These are phyloP conservation scores for Drosophila flavopinicola DNA, from an alignment of 2,888 invertebrate genomes.

Conservation along the genomic window DNA sequence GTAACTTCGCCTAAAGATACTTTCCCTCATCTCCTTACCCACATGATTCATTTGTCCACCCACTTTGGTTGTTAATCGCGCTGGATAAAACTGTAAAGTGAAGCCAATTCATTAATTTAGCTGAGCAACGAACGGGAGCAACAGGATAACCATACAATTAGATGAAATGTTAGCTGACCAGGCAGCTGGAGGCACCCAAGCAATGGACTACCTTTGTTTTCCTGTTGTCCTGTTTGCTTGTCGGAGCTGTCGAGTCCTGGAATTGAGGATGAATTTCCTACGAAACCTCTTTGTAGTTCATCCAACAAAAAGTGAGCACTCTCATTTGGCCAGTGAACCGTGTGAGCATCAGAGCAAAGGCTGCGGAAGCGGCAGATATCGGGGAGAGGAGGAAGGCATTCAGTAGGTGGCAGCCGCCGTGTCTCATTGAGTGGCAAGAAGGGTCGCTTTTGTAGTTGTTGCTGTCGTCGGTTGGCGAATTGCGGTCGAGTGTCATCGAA, in stretches of 20 bases:
- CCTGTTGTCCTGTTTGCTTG: background rate
- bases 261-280: constrained; percentile 8
- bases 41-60: background rate
- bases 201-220: constrained; percentile 27
- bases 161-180: constrained; percentile 15
- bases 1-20: constrained; percentile 3
- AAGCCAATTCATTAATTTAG: constrained; percentile 54
- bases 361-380: background rate
- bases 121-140: constrained; percentile 41
- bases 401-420: constrained; percentile 20
- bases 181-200: constrained; percentile 1
- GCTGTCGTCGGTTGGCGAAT: constrained; percentile 47
- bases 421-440: constrained; percentile 53
- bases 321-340: constrained; percentile 51
- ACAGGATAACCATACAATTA: constrained; percentile 51
- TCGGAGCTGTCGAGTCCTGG: constrained; percentile 2
- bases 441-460: constrained; percentile 24
- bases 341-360: constrained; percentile 28
- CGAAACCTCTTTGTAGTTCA: constrained; percentile 34
- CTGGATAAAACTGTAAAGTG: constrained; percentile 59
- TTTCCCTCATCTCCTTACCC: no score
- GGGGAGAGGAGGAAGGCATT: background rate
- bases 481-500: constrained; percentile 71
- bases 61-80: constrained; percentile 18
- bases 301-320: constrained; percentile 43